phyloP scores from a whole-genome alignment of 92 coral and sea anemone species.

The Nematostella vectensis region DNA sequence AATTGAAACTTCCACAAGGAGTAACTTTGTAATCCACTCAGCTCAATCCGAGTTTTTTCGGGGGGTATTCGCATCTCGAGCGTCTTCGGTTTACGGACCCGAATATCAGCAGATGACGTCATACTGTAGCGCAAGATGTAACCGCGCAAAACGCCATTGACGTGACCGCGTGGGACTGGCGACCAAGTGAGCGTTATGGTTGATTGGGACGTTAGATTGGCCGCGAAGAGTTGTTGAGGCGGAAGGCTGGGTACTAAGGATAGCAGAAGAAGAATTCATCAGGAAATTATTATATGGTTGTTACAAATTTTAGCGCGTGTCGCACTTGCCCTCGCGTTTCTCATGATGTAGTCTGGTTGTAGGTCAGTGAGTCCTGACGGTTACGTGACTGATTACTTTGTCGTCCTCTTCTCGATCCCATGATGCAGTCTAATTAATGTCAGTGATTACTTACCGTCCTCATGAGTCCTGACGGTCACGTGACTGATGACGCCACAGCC shows the following conservation, averaged over 20 bases:
- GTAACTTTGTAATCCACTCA: conserved; percentile 19
- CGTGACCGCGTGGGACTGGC: conserved; percentile 27
- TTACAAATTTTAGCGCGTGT: too few relatives aligned
- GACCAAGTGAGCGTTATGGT: conserved; percentile 21
- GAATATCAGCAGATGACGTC: conserved; percentile 12
- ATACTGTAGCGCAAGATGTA: conserved; percentile 19
- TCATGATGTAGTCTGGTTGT: too few relatives aligned
- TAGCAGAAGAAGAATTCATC: neutral
- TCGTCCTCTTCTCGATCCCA: too few relatives aligned
- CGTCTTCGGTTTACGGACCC: neutral
- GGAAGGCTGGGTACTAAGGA: conserved; percentile 22
- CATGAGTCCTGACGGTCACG: conserved; percentile 27
- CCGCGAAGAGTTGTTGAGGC: conserved; percentile 11
- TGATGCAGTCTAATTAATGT: too few relatives aligned
- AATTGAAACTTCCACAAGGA: conserved; percentile 18
- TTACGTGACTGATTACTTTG: too few relatives aligned
- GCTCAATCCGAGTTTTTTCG: neutral
- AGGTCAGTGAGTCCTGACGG: too few relatives aligned
- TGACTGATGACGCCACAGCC: conserved; percentile 39
- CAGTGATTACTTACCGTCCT: conserved; percentile 44
- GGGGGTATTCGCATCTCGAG: conserved; percentile 2
- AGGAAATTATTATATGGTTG: too few relatives aligned
- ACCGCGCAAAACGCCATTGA: conserved; percentile 25
- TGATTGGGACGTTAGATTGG: conserved; percentile 23
- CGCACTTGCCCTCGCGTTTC: too few relatives aligned